These are phyloP conservation scores for Cybosia mesomella DNA, from an alignment of 2,888 invertebrate genomes.

Conservation along the genomic window DNA sequence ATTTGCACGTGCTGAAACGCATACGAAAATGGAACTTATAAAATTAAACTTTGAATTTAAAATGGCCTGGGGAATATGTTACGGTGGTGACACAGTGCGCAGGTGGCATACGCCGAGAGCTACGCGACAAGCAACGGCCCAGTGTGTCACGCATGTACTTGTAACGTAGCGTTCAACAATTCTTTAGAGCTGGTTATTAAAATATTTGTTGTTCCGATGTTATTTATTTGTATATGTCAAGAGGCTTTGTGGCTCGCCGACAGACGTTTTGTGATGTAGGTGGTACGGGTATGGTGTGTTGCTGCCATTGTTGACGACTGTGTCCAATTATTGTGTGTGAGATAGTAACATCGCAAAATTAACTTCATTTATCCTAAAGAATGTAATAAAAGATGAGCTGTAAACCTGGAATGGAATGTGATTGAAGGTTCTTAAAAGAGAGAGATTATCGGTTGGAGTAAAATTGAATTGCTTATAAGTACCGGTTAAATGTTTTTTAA, in stretches of 20 bases:
- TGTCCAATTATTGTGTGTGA: slow-evolving; percentile 77
- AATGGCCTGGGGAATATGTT: slow-evolving; percentile 36
- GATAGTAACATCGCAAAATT: slow-evolving; percentile 79
- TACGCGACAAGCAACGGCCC: slow-evolving; percentile 56
- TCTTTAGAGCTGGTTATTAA: slow-evolving; percentile 84
- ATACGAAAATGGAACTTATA: slow-evolving; percentile 51
- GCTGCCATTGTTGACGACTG: slow-evolving; percentile 74
- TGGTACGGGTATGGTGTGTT: slow-evolving; percentile 59
- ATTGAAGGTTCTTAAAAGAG: neutral
- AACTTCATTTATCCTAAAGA: slow-evolving; percentile 54
- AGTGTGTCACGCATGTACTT: slow-evolving; percentile 74
- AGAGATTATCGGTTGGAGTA: neutral
- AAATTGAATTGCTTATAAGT: slow-evolving; percentile 6
- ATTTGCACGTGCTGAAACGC: slow-evolving; percentile 48
- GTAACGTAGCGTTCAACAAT: slow-evolving; percentile 79
- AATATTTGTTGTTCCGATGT: slow-evolving; percentile 85
- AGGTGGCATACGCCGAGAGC: slow-evolving; percentile 60
- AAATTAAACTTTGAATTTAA: slow-evolving; percentile 38
- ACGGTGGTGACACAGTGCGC: slow-evolving; percentile 52
- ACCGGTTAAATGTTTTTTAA: slow-evolving; percentile 14
- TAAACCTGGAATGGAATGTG: neutral
- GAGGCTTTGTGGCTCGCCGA: slow-evolving; percentile 78
- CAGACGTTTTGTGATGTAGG: slow-evolving; percentile 71
- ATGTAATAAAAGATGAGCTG: slow-evolving; percentile 16
- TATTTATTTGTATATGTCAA: slow-evolving; percentile 84